phyloP scores from a whole-genome alignment of 2,797 vertebrate genomes.

The Diplodus puntazzo region DNA sequence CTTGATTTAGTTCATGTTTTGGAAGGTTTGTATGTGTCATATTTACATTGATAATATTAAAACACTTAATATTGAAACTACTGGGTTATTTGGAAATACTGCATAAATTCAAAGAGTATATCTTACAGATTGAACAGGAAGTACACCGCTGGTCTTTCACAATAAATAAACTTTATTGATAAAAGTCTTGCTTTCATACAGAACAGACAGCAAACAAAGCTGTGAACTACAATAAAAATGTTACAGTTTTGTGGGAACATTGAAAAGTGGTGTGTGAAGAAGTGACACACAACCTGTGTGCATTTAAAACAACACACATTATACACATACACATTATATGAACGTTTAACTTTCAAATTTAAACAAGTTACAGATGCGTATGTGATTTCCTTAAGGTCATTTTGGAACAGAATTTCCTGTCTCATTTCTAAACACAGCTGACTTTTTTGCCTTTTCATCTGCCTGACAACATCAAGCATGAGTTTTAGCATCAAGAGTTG shows the following conservation, averaged over 20 bases:
- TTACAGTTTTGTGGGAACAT: constrained; percentile 14
- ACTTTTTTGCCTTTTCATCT: not conserved
- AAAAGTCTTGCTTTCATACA: not conserved
- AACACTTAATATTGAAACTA: not conserved
- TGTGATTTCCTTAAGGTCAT: not conserved
- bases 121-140: not conserved
- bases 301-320: not conserved
- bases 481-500: not conserved
- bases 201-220: not conserved
- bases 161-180: constrained; percentile 38
- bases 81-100: not conserved
- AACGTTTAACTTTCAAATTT: not conserved
- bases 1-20: not conserved
- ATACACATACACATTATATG: not conserved
- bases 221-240: constrained; percentile 2
- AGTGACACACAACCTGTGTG: not conserved
- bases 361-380: not conserved
- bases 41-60: not conserved
- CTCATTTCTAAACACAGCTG: not conserved
- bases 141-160: not conserved
- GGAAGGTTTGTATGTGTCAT: not conserved
- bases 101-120: not conserved
- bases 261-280: not conserved
- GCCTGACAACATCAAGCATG: not conserved
- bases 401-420: not conserved